phyloP scores from a whole-genome alignment of 1,140 invertebrate genomes.

The Ridgeia piscesae region DNA sequence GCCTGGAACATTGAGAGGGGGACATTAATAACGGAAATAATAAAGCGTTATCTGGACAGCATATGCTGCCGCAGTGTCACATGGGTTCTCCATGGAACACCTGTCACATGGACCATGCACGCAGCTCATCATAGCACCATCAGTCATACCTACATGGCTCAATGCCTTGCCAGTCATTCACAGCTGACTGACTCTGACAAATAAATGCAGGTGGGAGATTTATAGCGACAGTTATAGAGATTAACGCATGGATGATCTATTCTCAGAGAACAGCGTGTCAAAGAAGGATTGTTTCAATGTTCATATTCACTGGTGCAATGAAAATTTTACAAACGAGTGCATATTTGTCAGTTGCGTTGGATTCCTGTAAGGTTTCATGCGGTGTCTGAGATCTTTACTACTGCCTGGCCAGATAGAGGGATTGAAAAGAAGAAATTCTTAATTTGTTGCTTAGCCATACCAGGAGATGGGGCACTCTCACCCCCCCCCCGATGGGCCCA shows the following conservation, averaged over 20 bases:
- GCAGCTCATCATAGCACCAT: neutral
- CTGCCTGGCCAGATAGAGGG: too few species aligned
- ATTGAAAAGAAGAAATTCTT: too few species aligned
- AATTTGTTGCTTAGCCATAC: too few species aligned
- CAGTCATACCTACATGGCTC: too few species aligned
- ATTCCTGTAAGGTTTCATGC: too few species aligned
- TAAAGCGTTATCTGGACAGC: neutral
- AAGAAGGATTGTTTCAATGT: neutral
- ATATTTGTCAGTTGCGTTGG: too few species aligned
- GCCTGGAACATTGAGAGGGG: neutral
- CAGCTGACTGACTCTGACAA: neutral
- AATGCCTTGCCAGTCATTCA: neutral
- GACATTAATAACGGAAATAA: neutral
- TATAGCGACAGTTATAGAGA: neutral
- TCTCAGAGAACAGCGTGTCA: neutral
- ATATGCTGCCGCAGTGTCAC: neutral
- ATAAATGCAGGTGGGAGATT: neutral
- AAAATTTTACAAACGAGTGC: too few species aligned
- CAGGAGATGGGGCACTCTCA: too few species aligned
- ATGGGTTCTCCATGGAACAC: neutral
- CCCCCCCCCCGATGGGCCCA: too few species aligned
- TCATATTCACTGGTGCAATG: neutral
- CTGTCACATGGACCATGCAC: neutral
- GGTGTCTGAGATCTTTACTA: too few species aligned
- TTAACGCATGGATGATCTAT: neutral